Base-by-base conservation (phyloP, 2,888 invertebrate species). In the Eumacrocentrus americanus region DNA sequence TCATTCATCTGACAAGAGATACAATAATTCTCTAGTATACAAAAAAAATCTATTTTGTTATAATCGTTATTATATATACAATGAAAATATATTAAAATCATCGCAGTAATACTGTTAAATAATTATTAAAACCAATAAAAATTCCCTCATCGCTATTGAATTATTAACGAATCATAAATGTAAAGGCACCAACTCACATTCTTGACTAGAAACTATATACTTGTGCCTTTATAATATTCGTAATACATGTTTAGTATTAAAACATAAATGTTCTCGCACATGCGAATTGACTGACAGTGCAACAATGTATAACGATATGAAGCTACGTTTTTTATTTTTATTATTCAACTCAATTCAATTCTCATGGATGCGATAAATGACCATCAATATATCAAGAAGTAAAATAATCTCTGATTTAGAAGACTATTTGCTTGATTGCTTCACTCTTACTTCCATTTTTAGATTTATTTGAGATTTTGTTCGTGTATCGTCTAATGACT, bases 141-240 rank as follows among this genome's bases (percentile, higher is more conserved):
- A 62, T 37, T 54, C 3, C 22, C 22, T 52, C 22, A 48, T 29
- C 16, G 20, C 9, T 46, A 12, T 42, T 14, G 3, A 16, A 6
- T 35, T 35, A 14, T 51, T 37, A 23, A 38, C 12, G 22, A 52
- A 38, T 38, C 20, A 38, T 52, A 37, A 9, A 9, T 55, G 38
- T 65, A 67, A 64, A 66, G 57, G 58, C 65, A 66, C 55, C 44
- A 60, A 58, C 64, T 63, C 58, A 58, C 61, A 58, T 58, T 57
- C 56, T 57, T 71, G 75, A 76, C 75, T 76, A 76, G 76, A 75
- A 71, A 72, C 66, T 63, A 70, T 22, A 40, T 64, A 67, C 52
- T 64, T 69, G 61, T 63, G 60, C 54, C 55, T 62, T 40, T 18
- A 61, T 42, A 44, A 52, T 23, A 18, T 16, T 44, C 16, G 11